Percentiles rank a stretch among this genome's conserved stretches.
Evolutionary conservation across 2,113 vertebrate genomes (phyloP).

Genomic region (Terrapene triunguis): DNA sequence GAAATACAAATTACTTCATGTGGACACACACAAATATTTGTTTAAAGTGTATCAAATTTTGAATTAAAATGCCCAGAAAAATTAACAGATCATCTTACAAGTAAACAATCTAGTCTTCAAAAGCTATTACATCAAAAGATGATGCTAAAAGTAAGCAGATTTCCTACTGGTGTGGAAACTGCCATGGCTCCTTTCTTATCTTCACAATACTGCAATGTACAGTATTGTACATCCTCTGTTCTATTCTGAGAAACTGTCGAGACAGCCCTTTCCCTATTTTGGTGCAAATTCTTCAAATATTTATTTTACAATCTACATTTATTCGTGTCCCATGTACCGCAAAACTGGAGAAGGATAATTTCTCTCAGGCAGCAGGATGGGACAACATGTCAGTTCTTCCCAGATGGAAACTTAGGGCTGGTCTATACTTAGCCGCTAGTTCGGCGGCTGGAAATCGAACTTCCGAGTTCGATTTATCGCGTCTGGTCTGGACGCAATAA

Average conservation of each 20-base stretch:
- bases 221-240: neutral
- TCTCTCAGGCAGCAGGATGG: neutral
- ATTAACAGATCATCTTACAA: neutral
- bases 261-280: neutral
- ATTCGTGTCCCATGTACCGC: neutral
- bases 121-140: neutral
- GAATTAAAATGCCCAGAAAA: neutral
- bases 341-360: neutral
- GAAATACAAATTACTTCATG: neutral
- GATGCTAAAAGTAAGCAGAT: neutral
- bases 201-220: neutral
- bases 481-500: too few species aligned
- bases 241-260: neutral
- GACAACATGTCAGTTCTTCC: neutral
- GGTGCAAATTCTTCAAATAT: neutral
- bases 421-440: too few species aligned
- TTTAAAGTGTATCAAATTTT: slow-evolving; percentile 1
- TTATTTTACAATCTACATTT: neutral
- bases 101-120: slow-evolving; percentile 11
- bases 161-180: neutral
- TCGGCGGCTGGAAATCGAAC: too few species aligned
- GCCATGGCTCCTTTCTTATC: neutral
- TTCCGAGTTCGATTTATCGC: too few species aligned
- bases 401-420: neutral
- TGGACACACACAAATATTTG: neutral